These are phyloP conservation scores for Mola mola DNA, from an alignment of 2,113 vertebrate species.

Conservation along the genomic window DNA sequence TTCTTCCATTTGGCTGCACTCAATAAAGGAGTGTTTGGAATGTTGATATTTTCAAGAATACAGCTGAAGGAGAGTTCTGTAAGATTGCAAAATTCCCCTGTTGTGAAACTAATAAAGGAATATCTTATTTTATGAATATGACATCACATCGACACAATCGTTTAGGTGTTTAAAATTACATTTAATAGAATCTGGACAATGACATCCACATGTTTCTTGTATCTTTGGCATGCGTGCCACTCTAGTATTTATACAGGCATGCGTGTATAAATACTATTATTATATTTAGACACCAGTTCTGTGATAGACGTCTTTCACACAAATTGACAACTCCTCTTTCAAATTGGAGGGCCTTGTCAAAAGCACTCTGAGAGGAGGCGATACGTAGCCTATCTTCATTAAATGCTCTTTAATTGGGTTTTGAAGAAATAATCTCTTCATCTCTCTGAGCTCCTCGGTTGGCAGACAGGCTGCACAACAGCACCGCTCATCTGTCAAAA, in stretches of 20 bases:
- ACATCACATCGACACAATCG: conserved; percentile 11
- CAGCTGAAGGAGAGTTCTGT: conserved; percentile 22
- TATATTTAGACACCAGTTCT: conserved; percentile 39
- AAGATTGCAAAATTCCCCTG: no score
- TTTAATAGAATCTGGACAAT: no score
- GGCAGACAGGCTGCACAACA: conserved; percentile 59
- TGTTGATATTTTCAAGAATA: conserved; percentile 45
- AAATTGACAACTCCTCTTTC: conserved; percentile 50
- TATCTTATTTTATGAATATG: background rate
- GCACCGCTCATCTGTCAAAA: conserved; percentile 73
- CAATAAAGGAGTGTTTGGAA: conserved; percentile 31
- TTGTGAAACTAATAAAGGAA: no score
- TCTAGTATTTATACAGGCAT: no score
- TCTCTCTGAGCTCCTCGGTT: conserved; percentile 53
- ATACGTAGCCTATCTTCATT: conserved; percentile 67
- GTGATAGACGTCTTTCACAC: conserved; percentile 42
- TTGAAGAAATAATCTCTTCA: conserved; percentile 70
- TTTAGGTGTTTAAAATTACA: no score
- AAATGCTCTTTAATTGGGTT: conserved; percentile 77
- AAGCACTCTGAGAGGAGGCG: conserved; percentile 48
- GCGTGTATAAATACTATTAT: no score
- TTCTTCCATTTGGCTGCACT: conserved; percentile 42
- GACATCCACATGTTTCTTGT: no score
- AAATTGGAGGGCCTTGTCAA: conserved; percentile 58
- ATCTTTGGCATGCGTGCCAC: no score